Evolutionary conservation across 2,888 invertebrate genomes (phyloP), one percentile per base, ranked within the genome.

Genomic region (Dryocosmus kuriphilus): DNA sequence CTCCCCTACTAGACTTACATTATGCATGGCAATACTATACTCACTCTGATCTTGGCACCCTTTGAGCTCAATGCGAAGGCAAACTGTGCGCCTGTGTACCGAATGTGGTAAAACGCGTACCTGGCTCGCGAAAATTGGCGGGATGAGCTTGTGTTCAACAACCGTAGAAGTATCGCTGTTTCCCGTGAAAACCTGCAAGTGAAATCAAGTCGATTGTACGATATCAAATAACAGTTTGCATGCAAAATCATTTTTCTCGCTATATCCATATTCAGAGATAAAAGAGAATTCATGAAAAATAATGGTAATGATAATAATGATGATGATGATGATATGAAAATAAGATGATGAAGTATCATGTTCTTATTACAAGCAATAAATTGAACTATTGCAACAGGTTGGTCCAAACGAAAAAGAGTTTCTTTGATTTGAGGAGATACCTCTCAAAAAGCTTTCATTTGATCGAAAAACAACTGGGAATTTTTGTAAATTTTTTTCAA

Each of bases 161-260:
- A 95, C 94, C 0, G 94, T 94, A 80, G 95, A 94, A 0, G 96
- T 96, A 91, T 96, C 96, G 81, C 93, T 94, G 91, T 96, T 96
- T 8, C 95, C 96, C 35, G 93, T 92, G 86, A 96, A 92, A 77
- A 96, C 94, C 96, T 96, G 93, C 65, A 81, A 82, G 57, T 63
- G 75, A 38, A 77, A 41, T 41, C 16, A 5, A 41, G n/a, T n/a
- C 0, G 5, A 41, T 7, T n/a, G 16, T n/a, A 51, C 5, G 51
- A n/a, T 51, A 51, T n/a, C 16, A n/a, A n/a, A 51, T 2, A 51
- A n/a, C 2, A 51, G 8, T n/a, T 51, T n/a, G 16, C 51, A 51
- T n/a, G 7, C n/a, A n/a, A 7, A 51, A 19, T 16, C 14, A 16
- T 16, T 41, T 41, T 41, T 41, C 14, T 41, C 16, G 16, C 16